phyloP scores from a whole-genome alignment of 2,797 vertebrate genomes.

The Spinus pinus region DNA sequence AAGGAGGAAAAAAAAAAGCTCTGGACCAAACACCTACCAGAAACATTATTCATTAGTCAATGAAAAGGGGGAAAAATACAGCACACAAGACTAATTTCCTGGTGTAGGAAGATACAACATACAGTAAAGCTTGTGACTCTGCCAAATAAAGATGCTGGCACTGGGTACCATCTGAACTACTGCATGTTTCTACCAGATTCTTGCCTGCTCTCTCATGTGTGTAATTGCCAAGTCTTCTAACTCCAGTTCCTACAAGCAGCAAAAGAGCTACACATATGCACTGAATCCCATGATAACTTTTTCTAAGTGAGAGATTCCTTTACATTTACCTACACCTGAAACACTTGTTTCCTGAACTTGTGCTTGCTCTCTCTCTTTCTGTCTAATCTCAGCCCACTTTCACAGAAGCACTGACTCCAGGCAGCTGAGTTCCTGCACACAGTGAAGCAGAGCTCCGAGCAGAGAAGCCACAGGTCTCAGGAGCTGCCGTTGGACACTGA shows the following conservation, averaged over 20 bases:
- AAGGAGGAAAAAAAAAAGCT: neutral
- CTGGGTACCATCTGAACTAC: neutral
- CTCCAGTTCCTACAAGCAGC: neutral
- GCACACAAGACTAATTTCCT: neutral
- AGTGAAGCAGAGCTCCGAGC: neutral
- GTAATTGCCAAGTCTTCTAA: neutral
- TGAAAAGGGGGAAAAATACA: neutral
- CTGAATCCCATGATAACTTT: neutral
- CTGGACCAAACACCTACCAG: neutral
- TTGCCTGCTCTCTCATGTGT: neutral
- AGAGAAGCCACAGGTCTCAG: neutral
- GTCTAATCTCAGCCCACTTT: neutral
- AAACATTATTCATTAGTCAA: neutral
- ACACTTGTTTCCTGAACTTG: neutral
- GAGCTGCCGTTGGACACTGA: neutral
- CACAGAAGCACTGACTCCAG: neutral
- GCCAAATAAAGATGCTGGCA: neutral
- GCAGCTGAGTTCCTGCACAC: neutral
- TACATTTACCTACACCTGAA: neutral
- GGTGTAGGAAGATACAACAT: neutral
- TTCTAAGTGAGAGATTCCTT: neutral
- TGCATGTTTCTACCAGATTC: neutral
- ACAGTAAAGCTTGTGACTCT: neutral
- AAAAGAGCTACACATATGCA: neutral
- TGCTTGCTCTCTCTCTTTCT: neutral